Evolutionary conservation across 2,797 vertebrate genomes (phyloP).

Genomic region (Girardinus metallicus): DNA sequence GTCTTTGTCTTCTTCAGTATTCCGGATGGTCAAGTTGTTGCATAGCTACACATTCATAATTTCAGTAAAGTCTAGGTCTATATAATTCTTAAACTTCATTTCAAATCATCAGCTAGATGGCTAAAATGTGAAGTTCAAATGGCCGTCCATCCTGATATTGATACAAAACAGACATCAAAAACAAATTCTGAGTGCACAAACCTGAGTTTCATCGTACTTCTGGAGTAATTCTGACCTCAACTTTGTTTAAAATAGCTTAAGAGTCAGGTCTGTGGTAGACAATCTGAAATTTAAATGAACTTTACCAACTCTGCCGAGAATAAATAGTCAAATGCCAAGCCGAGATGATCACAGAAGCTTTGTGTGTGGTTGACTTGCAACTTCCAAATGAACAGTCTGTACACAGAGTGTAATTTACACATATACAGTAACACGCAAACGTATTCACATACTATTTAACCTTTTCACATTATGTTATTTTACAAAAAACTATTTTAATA

Average conservation of each 20-base stretch:
- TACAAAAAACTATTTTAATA: neutral
- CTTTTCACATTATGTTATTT: neutral
- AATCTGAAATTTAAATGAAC: neutral
- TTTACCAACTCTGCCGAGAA: neutral
- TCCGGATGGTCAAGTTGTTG: neutral
- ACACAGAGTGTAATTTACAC: neutral
- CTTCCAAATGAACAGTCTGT: neutral
- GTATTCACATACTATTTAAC: neutral
- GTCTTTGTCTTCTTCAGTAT: neutral
- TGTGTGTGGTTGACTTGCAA: neutral
- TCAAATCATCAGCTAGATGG: neutral
- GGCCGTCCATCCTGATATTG: neutral
- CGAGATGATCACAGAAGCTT: neutral
- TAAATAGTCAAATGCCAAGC: neutral
- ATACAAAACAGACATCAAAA: neutral
- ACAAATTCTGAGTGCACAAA: neutral
- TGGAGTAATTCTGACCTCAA: neutral
- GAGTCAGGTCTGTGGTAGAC: neutral
- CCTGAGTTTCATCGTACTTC: neutral
- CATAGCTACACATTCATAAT: neutral
- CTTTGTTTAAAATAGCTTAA: neutral
- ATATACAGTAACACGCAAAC: neutral
- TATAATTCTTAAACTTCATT: neutral
- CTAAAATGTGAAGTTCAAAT: neutral
- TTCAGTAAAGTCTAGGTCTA: neutral